These are phyloP conservation scores for Monodelphis domestica DNA, from an alignment of 2,797 vertebrate species.

Conservation along the genomic window DNA sequence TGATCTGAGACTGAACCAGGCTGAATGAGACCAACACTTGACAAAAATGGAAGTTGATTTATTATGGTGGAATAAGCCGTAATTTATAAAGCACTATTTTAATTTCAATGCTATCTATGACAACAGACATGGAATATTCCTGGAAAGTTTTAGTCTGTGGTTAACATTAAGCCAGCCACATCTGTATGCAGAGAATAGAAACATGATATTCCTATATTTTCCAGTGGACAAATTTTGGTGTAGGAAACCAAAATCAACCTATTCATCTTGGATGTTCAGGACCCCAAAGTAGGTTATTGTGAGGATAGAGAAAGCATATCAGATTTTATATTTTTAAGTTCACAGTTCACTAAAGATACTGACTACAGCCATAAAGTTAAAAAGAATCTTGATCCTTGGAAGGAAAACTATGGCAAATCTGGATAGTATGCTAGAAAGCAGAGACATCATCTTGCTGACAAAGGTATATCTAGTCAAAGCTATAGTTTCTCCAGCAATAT, in stretches of 20 bases:
- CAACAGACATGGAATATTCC: neutral
- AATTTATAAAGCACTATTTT: neutral
- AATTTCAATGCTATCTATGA: neutral
- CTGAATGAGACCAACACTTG: neutral
- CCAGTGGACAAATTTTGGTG: neutral
- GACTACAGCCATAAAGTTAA: too few relatives aligned
- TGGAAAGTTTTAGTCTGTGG: neutral
- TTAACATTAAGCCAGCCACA: neutral
- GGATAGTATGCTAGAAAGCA: too few relatives aligned
- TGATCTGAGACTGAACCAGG: too few relatives aligned
- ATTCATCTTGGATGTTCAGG: neutral
- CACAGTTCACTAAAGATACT: too few relatives aligned
- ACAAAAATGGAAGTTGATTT: constrained; percentile 1
- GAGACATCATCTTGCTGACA: too few relatives aligned
- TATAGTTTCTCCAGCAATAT: too few relatives aligned
- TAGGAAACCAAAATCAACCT: neutral
- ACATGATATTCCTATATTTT: neutral
- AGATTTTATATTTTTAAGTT: too few relatives aligned
- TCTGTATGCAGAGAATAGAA: neutral
- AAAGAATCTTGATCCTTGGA: too few relatives aligned
- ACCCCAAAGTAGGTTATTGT: neutral
- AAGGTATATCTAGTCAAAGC: too few relatives aligned
- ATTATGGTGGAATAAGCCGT: neutral
- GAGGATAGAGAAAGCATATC: too few relatives aligned
- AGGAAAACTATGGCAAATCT: too few relatives aligned